Conservation (phyloP, 2,888 invertebrate species). For the Mystacides longicornis region DNA sequence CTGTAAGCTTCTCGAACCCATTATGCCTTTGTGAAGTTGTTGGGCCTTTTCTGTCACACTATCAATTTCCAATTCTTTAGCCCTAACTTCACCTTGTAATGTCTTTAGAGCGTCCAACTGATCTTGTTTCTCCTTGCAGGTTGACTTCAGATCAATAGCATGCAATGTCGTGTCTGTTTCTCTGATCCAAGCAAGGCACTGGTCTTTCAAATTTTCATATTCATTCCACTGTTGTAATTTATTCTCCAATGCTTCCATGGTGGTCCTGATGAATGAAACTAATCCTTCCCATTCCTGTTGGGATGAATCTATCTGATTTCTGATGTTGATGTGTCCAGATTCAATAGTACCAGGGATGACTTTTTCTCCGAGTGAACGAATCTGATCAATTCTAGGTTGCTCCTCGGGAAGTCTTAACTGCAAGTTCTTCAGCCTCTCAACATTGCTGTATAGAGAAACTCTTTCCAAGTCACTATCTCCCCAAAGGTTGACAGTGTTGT, state of each 20-base stretch:
- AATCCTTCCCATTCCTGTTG: constrained; percentile 88
- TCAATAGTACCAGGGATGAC: constrained; percentile 82
- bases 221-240: constrained; percentile 88
- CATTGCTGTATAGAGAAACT: constrained; percentile 76
- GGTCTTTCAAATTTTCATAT: constrained; percentile 80
- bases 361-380: constrained; percentile 77
- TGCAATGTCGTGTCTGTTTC: constrained; percentile 83
- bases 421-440: constrained; percentile 76
- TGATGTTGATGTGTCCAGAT: constrained; percentile 75
- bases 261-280: constrained; percentile 65
- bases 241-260: constrained; percentile 70
- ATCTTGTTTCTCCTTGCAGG: constrained; percentile 72
- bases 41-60: constrained; percentile 88
- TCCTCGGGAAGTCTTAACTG: constrained; percentile 78
- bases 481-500: constrained; percentile 74
- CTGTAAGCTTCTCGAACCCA: constrained; percentile 69
- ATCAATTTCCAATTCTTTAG: constrained; percentile 88
- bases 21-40: constrained; percentile 65
- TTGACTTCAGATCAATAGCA: constrained; percentile 78
- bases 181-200: constrained; percentile 79
- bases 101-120: constrained; percentile 73
- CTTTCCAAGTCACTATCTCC: constrained; percentile 77
- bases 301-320: constrained; percentile 78
- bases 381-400: constrained; percentile 72
- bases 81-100: constrained; percentile 80